Base-by-base conservation (phyloP, 2,888 invertebrate genomes). In the Melanotus villosus region DNA sequence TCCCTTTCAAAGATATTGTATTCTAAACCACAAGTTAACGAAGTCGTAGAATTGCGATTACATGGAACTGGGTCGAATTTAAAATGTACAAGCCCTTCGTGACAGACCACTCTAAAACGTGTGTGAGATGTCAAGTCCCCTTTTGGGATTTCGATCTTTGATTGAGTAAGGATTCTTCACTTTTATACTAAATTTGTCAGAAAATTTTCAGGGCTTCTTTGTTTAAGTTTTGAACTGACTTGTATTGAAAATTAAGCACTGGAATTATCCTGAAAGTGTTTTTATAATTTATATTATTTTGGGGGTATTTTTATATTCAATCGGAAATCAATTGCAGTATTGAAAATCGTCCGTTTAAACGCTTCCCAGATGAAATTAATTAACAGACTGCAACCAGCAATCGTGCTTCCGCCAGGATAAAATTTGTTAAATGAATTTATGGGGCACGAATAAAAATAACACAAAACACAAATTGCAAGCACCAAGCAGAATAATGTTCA, bases 111-210 rank as follows among this genome's bases (percentile, higher is more conserved):
- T 52, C 18, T 34, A 36, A 50, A 50, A 36, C 50, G 32, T 34
- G 36, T 41, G 18, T 12, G 36, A 47, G 62, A 47, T 50, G 62
- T 62, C 62, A 62, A 50, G 62, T 23, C 32, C 10, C 23, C 50
- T 36, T 30, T 21, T 7, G 32, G 47, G 62, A 23, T 23, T 47
- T 62, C 36, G 30, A 50, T 23, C 50, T 32, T 9, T 62, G 47
- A 62, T 62, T 62, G 34, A 50, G 52, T 30, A 34, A n/a, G n/a
- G 6, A 18, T 34, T 50, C 21, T 34, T 32, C 16, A 23, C 9
- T 16, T 6, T 30, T 30, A 19, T 50, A 62, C 50, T 50, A 62
- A 50, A 50, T 59, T 59, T 59, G 30, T 12, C 41, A 47, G n/a
- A 23, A n/a, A n/a, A n/a, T n/a, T n/a, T n/a, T n/a, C n/a, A n/a